Evolutionary conservation across 2,888 invertebrate genomes (phyloP), one percentile per base, ranked within the genome.

Genomic region (Agonum fuliginosum): DNA sequence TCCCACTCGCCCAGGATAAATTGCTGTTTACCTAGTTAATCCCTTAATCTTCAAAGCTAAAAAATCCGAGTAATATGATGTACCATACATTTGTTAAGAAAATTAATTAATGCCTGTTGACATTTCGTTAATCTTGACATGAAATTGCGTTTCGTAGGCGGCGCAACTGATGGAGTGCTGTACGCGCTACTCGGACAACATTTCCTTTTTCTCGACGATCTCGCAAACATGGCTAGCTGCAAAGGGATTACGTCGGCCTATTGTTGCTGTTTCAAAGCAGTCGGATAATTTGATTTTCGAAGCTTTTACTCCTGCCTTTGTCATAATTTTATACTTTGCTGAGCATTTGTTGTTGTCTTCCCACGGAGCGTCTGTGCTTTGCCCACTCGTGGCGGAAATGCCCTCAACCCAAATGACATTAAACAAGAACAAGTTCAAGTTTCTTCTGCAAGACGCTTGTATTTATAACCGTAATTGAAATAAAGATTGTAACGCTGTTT

Each of bases 221-320:
- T 51, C 51, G 20, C 20, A 51, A 43, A 51, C 51, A 51, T 22
- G 51, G 22, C 20, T 51, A 22, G 51, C 51, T 51, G 51, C 51
- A 51, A 51, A 51, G 51, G 51, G 51, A 51, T 51, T 51, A 51
- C 51, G 51, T 12, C 10, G 51, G 12, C 51, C 65, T 67, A 67
- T 67, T 67, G 41, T 67, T 67, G 41, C 17, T 41, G 20, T 67
- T 67, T 41, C 65, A 41, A 67, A 67, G 65, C 65, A 37, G 19
- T 20, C 20, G 41, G 37, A 67, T 67, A 41, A 67, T 67, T 67
- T 67, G 41, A 67, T 67, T 67, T 67, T 67, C 17, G 65, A 67
- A 67, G 65, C 65, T 67, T 67, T 67, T 67, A 67, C 41, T 19
- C 6, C 19, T 37, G 65, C 65, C 41, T 67, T 67, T 67, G 65